Base-by-base conservation (phyloP, 2,113 vertebrate genomes). In the Jacana jacana region DNA sequence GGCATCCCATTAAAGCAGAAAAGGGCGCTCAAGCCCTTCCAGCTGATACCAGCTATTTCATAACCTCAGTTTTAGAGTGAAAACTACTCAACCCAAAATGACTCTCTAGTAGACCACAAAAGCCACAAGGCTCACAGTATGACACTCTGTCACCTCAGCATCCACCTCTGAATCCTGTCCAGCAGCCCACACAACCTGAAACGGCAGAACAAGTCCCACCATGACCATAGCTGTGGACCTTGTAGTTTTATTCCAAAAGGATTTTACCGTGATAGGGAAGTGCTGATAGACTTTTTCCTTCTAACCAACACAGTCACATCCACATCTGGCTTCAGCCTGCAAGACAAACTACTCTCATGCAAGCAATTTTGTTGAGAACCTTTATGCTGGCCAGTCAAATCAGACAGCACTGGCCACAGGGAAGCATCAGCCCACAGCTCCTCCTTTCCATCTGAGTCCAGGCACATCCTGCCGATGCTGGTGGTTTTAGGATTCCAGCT, bases 361-460 rank as follows among this genome's bases (percentile, higher is more conserved):
- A 9, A 52, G 16, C 4, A 22, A 2, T 31, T 61, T 6, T 69
- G 6, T 0, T 24, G 54, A 35, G 72, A 55, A 7, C 2, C 1
- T 75, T 72, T 14, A 46, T 1, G 5, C 28, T n/a, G 86, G 61
- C 37, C 51, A 54, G 20, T 9, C 44, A 39, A 17, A 70, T 39
- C 57, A 35, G 49, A 10, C 19, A 60, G 46, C 77, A 40, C 31
- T 30, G 31, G 58, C 78, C 92, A 83, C 1, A 0, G 52, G 2
- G 2, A 60, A 51, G 35, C 28, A 20, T 4, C 55, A 88, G 39
- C 39, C 27, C 55, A 28, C 0, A 2, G 42, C 24, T 1, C 13
- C 37, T 66, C 20, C 42, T 52, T 46, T 49, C 20, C 51, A 7
- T 0, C 0, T 5, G 60, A 69, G 10, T 33, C 33, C 70, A 72